Conservation (phyloP, 2,113 vertebrate genomes). For the Corythornis madagascariensis region DNA sequence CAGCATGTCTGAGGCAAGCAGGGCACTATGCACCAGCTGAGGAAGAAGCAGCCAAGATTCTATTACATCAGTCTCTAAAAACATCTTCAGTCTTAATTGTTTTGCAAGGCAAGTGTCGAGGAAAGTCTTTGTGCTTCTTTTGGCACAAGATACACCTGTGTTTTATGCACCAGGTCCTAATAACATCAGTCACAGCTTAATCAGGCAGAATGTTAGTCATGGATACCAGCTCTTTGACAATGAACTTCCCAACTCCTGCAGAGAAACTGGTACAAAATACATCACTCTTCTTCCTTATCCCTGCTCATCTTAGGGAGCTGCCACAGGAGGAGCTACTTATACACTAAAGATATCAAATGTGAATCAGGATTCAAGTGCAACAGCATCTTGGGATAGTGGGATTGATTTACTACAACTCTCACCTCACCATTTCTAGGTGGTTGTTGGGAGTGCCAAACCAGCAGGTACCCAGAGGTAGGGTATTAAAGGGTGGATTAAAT, state of each 20-base stretch:
- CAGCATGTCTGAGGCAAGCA: rapidly evolving
- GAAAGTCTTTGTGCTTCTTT: not conserved
- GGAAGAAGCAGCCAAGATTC: not conserved
- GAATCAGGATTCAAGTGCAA: slow-evolving; percentile 44
- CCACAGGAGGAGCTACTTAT: slow-evolving; percentile 57
- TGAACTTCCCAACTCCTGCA: too few relatives aligned
- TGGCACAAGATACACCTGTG: not conserved
- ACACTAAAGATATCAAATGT: slow-evolving; percentile 59
- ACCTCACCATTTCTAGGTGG: slow-evolving; percentile 74
- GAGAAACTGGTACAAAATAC: not conserved
- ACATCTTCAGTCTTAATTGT: not conserved
- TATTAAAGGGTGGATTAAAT: not conserved
- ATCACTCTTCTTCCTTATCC: not conserved
- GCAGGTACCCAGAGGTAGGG: slow-evolving; percentile 68
- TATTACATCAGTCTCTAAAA: not conserved
- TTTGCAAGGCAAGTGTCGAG: rapidly evolving
- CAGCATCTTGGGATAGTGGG: slow-evolving; percentile 52
- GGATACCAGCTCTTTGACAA: not conserved
- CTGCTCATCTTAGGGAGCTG: slow-evolving; percentile 63
- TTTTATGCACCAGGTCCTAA: not conserved
- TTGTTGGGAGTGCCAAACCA: slow-evolving; percentile 35
- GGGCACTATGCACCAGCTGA: not conserved
- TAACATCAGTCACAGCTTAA: not conserved
- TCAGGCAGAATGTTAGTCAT: not conserved
- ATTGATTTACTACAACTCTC: slow-evolving; percentile 64